Base-by-base conservation (phyloP, 2,113 vertebrate genomes). In the Brachyistius frenatus region DNA sequence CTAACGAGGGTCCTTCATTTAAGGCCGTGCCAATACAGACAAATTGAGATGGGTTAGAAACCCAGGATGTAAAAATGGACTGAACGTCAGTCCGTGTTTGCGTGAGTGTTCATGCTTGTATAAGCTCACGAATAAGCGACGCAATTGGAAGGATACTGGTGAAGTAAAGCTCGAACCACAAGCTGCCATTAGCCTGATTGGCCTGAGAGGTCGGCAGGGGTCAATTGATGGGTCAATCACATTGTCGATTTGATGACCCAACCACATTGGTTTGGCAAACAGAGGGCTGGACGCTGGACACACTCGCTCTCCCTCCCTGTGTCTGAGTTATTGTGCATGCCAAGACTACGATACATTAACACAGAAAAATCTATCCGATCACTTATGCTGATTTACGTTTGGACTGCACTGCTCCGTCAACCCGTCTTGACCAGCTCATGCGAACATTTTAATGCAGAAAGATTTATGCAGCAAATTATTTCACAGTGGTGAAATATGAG, bases 181-280 rank as follows among this genome's bases (percentile, higher is more conserved):
- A 31, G 86, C 76, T 76, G 41, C 94, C 92, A 95, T 95, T 94
- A 95, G 92, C 74, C 83, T 93, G 91, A 95, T 95, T 95, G 94
- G 90, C 91, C 91, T 36, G 82, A 88, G 77, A 78, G 93, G 93
- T 93, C 92, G 91, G 74, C 67, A 54, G 44, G 83, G 93, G 94
- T 94, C 92, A 93, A 93, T 91, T 90, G 90, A 91, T 81, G 67
- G 93, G 94, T 95, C 91, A 93, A 92, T 92, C 90, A 87, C 90
- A 74, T 76, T 89, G 93, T 95, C 92, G 87, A 94, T 94, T 82
- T 84, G 87, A 84, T 89, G 88, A 93, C 90, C 92, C 77, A 23
- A 36, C 69, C 88, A 78, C 81, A 87, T 80, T 64, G 90, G 89
- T 79, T 79, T 76, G 66, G 77, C 73, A 75, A 80, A 87, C 32